phyloP scores from a whole-genome alignment of 2,797 vertebrate genomes.

The Pseudochaenichthys georgianus region DNA sequence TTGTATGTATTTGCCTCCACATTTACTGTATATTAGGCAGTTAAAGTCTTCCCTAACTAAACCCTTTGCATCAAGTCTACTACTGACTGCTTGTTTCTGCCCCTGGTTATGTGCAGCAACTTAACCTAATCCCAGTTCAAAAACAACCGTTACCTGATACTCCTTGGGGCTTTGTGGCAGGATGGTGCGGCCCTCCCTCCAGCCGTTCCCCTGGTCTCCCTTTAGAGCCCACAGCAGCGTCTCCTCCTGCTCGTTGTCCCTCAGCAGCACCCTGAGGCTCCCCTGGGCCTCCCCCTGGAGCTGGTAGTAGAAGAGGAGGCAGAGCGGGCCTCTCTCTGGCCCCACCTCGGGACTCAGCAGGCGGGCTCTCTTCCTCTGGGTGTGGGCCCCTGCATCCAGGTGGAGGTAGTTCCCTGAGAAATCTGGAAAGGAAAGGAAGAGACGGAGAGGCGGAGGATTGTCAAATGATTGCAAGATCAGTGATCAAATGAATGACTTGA shows the following conservation, averaged over 20 bases:
- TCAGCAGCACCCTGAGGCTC: conserved; percentile 89
- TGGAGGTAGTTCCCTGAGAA: conserved; percentile 84
- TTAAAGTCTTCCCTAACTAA: neutral
- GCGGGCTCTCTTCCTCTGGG: conserved; percentile 88
- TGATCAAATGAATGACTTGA: neutral
- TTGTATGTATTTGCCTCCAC: too few relatives aligned
- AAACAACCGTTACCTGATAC: conserved; percentile 87
- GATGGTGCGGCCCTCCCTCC: conserved; percentile 94
- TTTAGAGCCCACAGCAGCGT: conserved; percentile 91
- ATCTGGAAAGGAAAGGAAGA: conserved; percentile 55
- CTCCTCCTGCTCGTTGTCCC: conserved; percentile 90
- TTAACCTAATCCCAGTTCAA: too few relatives aligned
- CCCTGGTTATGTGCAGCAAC: neutral
- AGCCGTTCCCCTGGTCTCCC: conserved; percentile 92
- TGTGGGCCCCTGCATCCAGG: conserved; percentile 86
- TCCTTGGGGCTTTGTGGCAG: conserved; percentile 93
- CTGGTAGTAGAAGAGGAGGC: conserved; percentile 93
- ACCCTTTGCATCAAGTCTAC: neutral
- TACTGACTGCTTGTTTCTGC: neutral
- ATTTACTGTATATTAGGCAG: too few relatives aligned
- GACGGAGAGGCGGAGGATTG: neutral
- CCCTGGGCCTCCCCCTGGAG: conserved; percentile 89
- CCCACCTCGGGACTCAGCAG: conserved; percentile 91
- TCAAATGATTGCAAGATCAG: neutral
- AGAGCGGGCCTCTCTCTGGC: conserved; percentile 89